Conservation (phyloP, 2,113 vertebrate genomes). For the Pitta sordida region DNA sequence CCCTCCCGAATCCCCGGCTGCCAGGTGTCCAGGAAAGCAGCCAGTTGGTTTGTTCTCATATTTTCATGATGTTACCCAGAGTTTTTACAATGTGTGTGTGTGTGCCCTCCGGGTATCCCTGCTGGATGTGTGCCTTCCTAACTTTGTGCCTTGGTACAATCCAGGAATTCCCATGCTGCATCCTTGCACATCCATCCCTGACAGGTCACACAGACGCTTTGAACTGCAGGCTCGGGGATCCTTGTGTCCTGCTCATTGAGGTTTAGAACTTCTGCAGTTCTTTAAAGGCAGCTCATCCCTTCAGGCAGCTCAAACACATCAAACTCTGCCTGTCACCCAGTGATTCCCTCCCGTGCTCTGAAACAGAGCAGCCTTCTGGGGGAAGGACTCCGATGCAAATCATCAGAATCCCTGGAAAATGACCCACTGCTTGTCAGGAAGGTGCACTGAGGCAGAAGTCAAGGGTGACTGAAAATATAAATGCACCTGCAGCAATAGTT, state of each 20-base stretch:
- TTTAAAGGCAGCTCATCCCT: background rate
- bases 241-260: background rate
- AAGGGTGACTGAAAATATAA: background rate
- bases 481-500: background rate
- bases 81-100: background rate
- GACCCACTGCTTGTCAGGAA: background rate
- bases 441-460: background rate
- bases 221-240: background rate
- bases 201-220: background rate
- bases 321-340: conserved; percentile 19
- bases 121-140: background rate
- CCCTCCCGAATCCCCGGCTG: background rate
- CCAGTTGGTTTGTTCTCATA: background rate
- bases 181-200: background rate
- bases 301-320: background rate
- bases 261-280: conserved; percentile 8
- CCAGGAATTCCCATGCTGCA: background rate
- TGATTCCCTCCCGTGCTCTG: background rate
- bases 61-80: background rate
- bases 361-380: background rate
- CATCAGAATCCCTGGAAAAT: background rate
- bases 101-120: background rate
- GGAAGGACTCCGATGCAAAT: background rate
- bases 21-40: background rate
- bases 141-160: background rate